Conservation (phyloP, 2,888 invertebrate species). For the Matsumyia berberina region DNA sequence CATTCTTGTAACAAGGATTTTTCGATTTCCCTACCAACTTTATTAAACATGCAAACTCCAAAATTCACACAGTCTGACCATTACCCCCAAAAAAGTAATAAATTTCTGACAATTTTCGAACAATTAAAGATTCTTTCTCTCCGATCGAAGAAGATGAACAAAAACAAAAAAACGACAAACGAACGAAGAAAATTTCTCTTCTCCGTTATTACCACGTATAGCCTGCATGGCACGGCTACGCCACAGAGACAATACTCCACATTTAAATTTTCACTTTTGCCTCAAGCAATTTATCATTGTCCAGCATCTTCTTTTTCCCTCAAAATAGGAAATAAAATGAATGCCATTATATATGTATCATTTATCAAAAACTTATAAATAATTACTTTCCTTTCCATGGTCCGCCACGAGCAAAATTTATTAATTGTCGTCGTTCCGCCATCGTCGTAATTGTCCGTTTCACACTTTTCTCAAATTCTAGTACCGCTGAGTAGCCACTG, state of each 20-base stretch:
- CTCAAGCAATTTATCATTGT: slow-evolving; percentile 73
- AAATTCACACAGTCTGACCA: slow-evolving; percentile 11
- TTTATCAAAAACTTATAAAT: slow-evolving; percentile 64
- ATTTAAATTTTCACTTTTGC: slow-evolving; percentile 76
- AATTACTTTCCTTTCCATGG: slow-evolving; percentile 66
- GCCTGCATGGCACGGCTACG: slow-evolving; percentile 30
- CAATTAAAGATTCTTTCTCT: slow-evolving; percentile 61
- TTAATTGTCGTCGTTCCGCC: slow-evolving; percentile 62
- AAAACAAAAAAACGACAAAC: slow-evolving; percentile 18
- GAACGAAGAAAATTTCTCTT: slow-evolving; percentile 70
- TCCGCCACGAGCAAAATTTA: slow-evolving; percentile 54
- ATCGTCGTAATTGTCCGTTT: slow-evolving; percentile 52
- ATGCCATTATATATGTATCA: slow-evolving; percentile 56
- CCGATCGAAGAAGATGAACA: slow-evolving; percentile 49
- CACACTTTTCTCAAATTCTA: slow-evolving; percentile 54
- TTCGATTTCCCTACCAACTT: no score
- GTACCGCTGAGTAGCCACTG: slow-evolving; percentile 10
- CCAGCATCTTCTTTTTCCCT: slow-evolving; percentile 68
- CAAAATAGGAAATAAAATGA: slow-evolving; percentile 64
- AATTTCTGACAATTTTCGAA: slow-evolving; percentile 66
- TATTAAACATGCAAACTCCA: slow-evolving; percentile 1
- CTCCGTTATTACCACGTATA: slow-evolving; percentile 65
- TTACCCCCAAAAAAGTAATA: slow-evolving; percentile 27
- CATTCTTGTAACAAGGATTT: no score
- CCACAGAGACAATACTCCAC: slow-evolving; percentile 67